Conservation (phyloP, 2,888 invertebrate species). For the Hyposoter dolosus region DNA sequence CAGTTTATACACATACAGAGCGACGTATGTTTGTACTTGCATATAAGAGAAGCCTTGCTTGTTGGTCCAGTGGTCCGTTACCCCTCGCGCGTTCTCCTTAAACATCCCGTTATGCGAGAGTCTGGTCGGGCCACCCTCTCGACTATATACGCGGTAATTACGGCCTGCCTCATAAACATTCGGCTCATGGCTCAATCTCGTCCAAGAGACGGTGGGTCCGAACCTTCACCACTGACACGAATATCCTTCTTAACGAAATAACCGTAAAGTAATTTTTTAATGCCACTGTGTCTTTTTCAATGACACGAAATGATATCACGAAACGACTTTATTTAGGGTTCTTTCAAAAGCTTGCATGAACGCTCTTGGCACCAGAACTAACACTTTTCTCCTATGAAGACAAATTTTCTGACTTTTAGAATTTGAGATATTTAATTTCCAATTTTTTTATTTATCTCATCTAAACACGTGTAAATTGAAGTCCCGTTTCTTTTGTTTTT, state of each 20-base stretch:
- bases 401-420: no score
- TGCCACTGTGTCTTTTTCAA: no score
- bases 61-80: conserved; percentile 55
- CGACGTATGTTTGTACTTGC: not conserved
- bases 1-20: not conserved
- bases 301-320: no score
- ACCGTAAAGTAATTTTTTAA: not conserved
- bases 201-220: conserved; percentile 66
- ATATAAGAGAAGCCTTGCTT: conserved; percentile 45
- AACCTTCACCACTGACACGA: conserved; percentile 31
- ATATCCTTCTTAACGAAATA: not conserved
- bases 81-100: conserved; percentile 38
- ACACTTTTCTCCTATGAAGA: no score
- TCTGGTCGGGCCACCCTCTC: conserved; percentile 72
- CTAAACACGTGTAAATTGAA: no score
- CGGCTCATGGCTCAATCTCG: conserved; percentile 79
- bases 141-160: conserved; percentile 79
- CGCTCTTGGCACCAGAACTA: no score
- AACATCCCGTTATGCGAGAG: conserved; percentile 43
- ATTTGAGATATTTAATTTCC: no score
- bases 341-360: no score
- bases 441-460: no score
- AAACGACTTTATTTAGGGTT: no score
- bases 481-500: no score
- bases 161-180: conserved; percentile 79